Evolutionary conservation across 1,140 invertebrate genomes (phyloP).

Genomic region (Brachionus rotundiformis): DNA sequence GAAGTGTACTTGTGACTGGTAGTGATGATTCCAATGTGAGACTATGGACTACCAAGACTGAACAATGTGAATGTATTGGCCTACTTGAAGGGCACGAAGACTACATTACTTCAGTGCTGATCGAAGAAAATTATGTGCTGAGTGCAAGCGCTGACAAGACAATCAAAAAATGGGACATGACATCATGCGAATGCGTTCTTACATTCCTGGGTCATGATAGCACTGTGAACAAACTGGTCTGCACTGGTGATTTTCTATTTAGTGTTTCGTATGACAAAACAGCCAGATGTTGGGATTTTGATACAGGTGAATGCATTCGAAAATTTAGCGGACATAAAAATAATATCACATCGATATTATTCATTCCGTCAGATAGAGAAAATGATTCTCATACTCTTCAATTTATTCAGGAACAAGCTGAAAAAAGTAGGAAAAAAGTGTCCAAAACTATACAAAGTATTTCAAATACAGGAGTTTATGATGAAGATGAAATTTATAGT

Average conservation of each 20-base stretch:
- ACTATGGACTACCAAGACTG: constrained; percentile 67
- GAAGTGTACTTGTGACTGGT: constrained; percentile 67
- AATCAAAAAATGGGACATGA: constrained; percentile 68
- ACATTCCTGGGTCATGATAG: constrained; percentile 65
- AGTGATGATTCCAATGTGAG: constrained; percentile 66
- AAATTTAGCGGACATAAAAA: constrained; percentile 66
- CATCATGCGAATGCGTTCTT: constrained; percentile 65
- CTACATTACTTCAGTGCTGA: constrained; percentile 67
- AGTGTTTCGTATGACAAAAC: constrained; percentile 67
- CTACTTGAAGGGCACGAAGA: constrained; percentile 65
- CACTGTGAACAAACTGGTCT: constrained; percentile 66
- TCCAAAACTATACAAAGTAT: constrained; percentile 42
- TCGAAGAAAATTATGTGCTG: constrained; percentile 66
- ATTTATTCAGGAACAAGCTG: constrained; percentile 44
- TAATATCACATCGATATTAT: constrained; percentile 67
- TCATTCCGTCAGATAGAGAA: constrained; percentile 64
- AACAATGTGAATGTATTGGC: constrained; percentile 66
- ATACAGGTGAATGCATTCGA: constrained; percentile 62
- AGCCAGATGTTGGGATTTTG: constrained; percentile 67
- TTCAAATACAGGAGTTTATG: constrained; percentile 46
- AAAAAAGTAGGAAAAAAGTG: background rate
- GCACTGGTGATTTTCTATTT: constrained; percentile 67
- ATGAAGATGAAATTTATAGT: constrained; percentile 54
- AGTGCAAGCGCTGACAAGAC: constrained; percentile 68
- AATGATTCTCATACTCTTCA: constrained; percentile 41